phyloP scores from a whole-genome alignment of 2,113 vertebrate species.

The Prietella phreatophila region DNA sequence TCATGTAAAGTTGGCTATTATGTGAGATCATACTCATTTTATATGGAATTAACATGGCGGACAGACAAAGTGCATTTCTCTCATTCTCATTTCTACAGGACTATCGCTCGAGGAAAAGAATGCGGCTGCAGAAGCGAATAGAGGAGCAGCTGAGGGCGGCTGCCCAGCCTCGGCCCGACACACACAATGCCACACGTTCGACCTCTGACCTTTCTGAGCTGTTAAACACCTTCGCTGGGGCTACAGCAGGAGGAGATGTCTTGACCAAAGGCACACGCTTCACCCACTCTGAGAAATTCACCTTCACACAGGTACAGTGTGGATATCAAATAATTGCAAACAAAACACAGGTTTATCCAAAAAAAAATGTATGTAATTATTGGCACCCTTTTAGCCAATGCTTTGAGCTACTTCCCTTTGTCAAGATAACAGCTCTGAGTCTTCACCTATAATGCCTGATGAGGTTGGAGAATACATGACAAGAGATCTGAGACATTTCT shows the following conservation, averaged over 20 bases:
- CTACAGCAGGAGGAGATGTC: conserved; percentile 54
- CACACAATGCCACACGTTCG: conserved; percentile 55
- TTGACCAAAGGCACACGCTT: conserved; percentile 83
- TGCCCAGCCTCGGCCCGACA: conserved; percentile 52
- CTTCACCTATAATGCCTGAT: no score
- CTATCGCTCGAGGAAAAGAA: conserved; percentile 72
- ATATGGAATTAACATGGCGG: neutral
- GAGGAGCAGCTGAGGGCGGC: conserved; percentile 79
- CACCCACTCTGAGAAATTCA: conserved; percentile 84
- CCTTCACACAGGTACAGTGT: conserved; percentile 77
- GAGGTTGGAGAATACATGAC: no score
- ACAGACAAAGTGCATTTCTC: neutral
- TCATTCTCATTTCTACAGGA: conserved; percentile 69
- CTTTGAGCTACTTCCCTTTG: no score
- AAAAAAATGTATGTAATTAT: no score
- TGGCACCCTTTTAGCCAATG: no score
- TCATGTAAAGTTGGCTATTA: neutral
- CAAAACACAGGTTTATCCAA: no score
- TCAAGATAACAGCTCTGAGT: no score
- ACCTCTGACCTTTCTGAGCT: conserved; percentile 76
- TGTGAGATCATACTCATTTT: neutral
- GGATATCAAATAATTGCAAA: no score
- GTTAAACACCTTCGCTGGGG: conserved; percentile 73
- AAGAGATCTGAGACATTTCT: no score
- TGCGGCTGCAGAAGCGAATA: conserved; percentile 77